phyloP scores from a whole-genome alignment of 2,888 invertebrate species.

The Cephonodes hylas region DNA sequence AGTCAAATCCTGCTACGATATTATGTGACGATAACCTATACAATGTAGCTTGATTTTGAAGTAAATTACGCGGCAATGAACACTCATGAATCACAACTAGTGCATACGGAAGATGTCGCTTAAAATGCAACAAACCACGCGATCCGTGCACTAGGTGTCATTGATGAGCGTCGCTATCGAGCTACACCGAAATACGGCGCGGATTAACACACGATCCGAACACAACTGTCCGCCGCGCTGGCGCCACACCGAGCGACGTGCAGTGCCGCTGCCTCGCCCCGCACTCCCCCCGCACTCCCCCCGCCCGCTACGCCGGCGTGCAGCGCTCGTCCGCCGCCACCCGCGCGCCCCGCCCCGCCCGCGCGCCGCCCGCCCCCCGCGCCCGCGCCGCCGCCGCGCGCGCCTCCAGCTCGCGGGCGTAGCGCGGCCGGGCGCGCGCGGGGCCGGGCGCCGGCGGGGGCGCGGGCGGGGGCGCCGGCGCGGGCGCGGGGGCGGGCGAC shows the following conservation, averaged over 20 bases:
- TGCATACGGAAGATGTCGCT: not conserved
- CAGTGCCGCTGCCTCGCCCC: not conserved
- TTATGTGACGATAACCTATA: constrained; percentile 1
- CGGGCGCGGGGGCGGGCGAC: too few relatives aligned
- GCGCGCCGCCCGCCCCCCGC: too few relatives aligned
- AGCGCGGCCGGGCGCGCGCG: constrained; percentile 16
- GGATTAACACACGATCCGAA: not conserved
- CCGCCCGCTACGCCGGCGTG: not conserved
- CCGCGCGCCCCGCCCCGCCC: not conserved
- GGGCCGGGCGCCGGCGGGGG: too few relatives aligned
- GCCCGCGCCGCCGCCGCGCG: too few relatives aligned
- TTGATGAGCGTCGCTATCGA: not conserved
- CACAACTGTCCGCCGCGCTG: not conserved
- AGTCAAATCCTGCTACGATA: constrained; percentile 8
- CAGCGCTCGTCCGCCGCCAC: too few relatives aligned
- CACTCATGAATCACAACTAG: not conserved
- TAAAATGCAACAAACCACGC: not conserved
- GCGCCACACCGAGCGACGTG: not conserved
- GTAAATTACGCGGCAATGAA: not conserved
- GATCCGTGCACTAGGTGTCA: not conserved
- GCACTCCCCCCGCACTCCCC: not conserved
- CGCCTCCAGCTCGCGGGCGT: too few relatives aligned
- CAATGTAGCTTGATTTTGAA: constrained; percentile 8
- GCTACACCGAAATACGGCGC: not conserved
- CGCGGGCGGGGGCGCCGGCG: too few relatives aligned